phyloP scores from a whole-genome alignment of 2,797 vertebrate species.

The Champsocephalus esox region DNA sequence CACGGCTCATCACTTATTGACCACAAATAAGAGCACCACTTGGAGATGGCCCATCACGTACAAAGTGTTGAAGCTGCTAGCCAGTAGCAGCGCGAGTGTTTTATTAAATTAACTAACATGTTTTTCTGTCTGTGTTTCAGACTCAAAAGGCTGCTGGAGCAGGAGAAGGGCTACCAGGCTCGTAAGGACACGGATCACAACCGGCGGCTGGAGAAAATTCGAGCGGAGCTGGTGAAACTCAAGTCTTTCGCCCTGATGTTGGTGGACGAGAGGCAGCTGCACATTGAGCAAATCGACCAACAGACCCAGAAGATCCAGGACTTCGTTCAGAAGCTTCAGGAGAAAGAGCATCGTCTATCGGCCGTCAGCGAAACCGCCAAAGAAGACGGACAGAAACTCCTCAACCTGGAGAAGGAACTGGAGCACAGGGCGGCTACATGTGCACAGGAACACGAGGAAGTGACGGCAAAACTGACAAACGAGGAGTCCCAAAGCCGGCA shows the following conservation, averaged over 20 bases:
- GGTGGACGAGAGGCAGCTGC: conserved; percentile 95
- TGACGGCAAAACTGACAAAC: conserved; percentile 87
- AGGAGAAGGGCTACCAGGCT: conserved; percentile 94
- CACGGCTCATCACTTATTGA: too few relatives aligned
- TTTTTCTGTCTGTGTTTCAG: conserved; percentile 65
- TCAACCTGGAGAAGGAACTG: conserved; percentile 90
- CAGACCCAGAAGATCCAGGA: conserved; percentile 93
- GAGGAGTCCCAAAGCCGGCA: conserved; percentile 92
- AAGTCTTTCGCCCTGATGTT: conserved; percentile 97
- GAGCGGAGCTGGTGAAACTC: conserved; percentile 93
- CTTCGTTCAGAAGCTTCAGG: conserved; percentile 89
- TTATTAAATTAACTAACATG: too few relatives aligned
- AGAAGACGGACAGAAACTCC: conserved; percentile 90
- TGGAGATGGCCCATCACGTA: too few relatives aligned
- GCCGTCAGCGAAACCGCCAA: conserved; percentile 80
- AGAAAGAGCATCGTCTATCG: conserved; percentile 89
- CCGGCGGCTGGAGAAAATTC: conserved; percentile 89
- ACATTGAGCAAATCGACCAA: conserved; percentile 92
- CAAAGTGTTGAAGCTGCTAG: too few relatives aligned
- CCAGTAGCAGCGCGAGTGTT: too few relatives aligned
- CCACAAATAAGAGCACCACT: too few relatives aligned
- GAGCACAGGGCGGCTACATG: conserved; percentile 87
- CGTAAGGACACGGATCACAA: conserved; percentile 93
- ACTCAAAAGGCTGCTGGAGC: conserved; percentile 95
- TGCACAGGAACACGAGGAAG: conserved; percentile 91